phyloP scores from a whole-genome alignment of 2,888 invertebrate genomes.

The Agelastica alni region DNA sequence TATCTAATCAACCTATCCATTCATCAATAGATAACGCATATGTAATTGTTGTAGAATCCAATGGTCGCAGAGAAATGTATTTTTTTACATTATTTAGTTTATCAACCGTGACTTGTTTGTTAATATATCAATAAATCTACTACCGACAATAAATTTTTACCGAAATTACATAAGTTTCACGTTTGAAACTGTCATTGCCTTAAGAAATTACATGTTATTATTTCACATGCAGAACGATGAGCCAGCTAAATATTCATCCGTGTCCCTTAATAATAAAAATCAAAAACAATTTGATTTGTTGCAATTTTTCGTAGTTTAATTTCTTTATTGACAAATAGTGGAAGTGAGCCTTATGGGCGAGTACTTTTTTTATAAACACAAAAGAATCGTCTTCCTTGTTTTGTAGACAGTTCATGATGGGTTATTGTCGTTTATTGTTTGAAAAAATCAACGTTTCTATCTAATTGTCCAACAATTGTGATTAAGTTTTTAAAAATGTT shows the following conservation, averaged over 20 bases:
- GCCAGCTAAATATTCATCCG: conserved; percentile 20
- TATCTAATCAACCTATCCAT: too few relatives aligned
- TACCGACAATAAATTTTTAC: neutral
- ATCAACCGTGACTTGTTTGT: too few relatives aligned
- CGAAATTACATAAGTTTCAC: conserved; percentile 33
- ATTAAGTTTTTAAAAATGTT: neutral
- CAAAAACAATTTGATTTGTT: conserved; percentile 18
- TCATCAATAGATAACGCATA: too few relatives aligned
- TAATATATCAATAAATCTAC: neutral
- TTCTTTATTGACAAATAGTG: conserved; percentile 38
- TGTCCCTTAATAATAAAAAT: neutral
- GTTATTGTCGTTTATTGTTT: conserved; percentile 9
- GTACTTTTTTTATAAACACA: conserved; percentile 21
- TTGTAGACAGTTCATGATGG: conserved; percentile 12
- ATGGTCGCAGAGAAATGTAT: too few relatives aligned
- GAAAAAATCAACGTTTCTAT: neutral
- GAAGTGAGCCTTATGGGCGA: conserved; percentile 30
- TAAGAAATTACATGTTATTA: conserved; percentile 37
- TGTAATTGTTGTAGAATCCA: too few relatives aligned
- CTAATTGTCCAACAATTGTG: too few relatives aligned
- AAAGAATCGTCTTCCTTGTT: conserved; percentile 19
- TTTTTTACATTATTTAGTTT: too few relatives aligned
- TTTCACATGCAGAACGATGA: conserved; percentile 25
- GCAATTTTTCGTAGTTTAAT: conserved; percentile 26
- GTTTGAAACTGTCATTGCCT: conserved; percentile 36